Percentiles rank a stretch among this genome's conserved stretches.
Evolutionary conservation across 2,888 invertebrate species (phyloP).

Genomic region (Noctua comes): DNA sequence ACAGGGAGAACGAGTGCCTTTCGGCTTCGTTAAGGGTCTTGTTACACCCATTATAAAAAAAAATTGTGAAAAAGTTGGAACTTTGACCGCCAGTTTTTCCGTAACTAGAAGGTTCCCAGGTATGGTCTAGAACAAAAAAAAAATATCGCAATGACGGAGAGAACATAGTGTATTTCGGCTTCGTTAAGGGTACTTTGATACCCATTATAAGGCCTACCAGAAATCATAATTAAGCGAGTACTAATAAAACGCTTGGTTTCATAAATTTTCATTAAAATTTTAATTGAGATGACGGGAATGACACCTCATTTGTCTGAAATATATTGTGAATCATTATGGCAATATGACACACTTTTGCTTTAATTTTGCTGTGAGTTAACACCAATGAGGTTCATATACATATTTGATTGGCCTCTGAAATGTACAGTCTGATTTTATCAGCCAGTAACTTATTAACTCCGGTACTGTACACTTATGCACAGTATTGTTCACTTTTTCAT

Average conservation of each 20-base stretch:
- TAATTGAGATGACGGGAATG: conserved; percentile 49
- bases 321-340: conserved; percentile 29
- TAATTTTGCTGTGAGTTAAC: conserved; percentile 23
- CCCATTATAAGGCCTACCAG: too few species aligned
- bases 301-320: conserved; percentile 43
- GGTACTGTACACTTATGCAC: not conserved
- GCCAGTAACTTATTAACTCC: not conserved
- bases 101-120: too few species aligned
- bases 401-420: conserved; percentile 36
- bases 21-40: too few species aligned
- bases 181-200: too few species aligned
- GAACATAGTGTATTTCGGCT: too few species aligned
- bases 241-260: conserved; percentile 26
- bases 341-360: conserved; percentile 12
- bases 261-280: conserved; percentile 41
- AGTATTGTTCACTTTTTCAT: not conserved
- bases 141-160: too few species aligned
- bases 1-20: too few species aligned
- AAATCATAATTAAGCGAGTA: conserved; percentile 15
- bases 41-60: too few species aligned
- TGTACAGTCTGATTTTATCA: not conserved
- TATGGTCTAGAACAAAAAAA: too few species aligned
- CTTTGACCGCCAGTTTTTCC: too few species aligned
- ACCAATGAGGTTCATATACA: conserved; percentile 33
- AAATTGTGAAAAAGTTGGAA: too few species aligned